Base-by-base conservation (phyloP, 2,797 vertebrate species). In the Megalops cyprinoides region DNA sequence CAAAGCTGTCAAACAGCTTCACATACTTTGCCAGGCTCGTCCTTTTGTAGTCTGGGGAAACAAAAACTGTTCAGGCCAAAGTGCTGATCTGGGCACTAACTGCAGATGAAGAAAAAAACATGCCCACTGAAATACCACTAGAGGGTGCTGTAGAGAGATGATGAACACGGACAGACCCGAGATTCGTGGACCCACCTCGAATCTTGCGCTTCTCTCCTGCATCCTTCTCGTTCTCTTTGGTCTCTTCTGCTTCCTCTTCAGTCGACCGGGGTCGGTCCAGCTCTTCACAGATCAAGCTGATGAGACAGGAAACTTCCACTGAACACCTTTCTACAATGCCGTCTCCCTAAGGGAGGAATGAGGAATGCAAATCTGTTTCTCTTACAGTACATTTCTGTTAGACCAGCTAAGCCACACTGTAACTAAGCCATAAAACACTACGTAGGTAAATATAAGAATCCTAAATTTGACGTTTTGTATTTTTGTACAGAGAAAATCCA, bases 11-110 rank as follows among this genome's bases (percentile, higher is more conserved):
- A 0, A 99, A 97, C 86, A 93, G 56, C 89, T 93, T 95, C 77
- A 98, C 92, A 0, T 97, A 98, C 25, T 96, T 96, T 0, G 90
- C 97, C 84, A 99, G 90, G 85, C 96, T 96, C 0, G 98, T 99
- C 89, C 89, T 95, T 93, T 96, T 98, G 86, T 97, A 98, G 92
- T 97, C 98, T 99, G 88, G 65, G 77, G 37, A 28, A 79, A 82
- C 46, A 80, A 67, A 79, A 60, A 0, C 3, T 58, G 6, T 53
- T 23, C 31, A 67, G 7, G 62, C 51, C 23, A 48, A 10, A 48
- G 46, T 46, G 4, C 48, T 1, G 25, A 6, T 60, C 56, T 60
- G 4, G 1, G 20, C n/a, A 15, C n/a, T 48, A 4, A 20, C 14
- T 2, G 44, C 42, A 74, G n/a, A 3, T n/a, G n/a, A n/a, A n/a